Percentiles rank a stretch among this genome's conserved stretches.
Conservation (phyloP, 53 echinoderm and acorn worm genomes). For the Patiria pectinifera region DNA sequence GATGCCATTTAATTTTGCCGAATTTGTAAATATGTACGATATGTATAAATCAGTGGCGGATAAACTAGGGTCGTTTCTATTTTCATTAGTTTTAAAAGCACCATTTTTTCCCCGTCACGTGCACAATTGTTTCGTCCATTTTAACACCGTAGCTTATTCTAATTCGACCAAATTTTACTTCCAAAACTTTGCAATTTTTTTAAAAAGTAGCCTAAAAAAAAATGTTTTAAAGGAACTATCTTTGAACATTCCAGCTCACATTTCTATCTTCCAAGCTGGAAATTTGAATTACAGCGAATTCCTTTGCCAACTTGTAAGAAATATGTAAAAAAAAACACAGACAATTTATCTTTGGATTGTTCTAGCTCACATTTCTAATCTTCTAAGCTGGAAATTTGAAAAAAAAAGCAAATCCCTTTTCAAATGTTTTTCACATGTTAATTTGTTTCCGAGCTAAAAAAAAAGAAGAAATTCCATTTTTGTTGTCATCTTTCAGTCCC, state of each 20-base stretch:
- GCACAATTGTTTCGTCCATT: too few relatives aligned
- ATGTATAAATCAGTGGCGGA: not conserved
- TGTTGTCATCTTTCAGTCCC: constrained; percentile 15
- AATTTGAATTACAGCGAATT: not conserved
- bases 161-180: too few relatives aligned
- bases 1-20: not conserved
- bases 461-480: not conserved
- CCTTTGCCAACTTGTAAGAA: not conserved
- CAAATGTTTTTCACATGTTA: not conserved
- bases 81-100: too few relatives aligned
- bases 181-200: too few relatives aligned
- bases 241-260: too few relatives aligned
- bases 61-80: not conserved
- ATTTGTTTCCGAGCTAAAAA: not conserved
- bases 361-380: not conserved
- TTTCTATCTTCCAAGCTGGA: not conserved
- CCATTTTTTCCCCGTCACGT: too few relatives aligned
- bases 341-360: not conserved
- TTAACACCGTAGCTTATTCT: too few relatives aligned
- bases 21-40: not conserved
- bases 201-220: too few relatives aligned
- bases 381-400: not conserved
- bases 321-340: not conserved
- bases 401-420: too few relatives aligned
- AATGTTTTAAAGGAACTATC: too few relatives aligned